Conservation (phyloP, 1,140 invertebrate species). For the Lepidotrigona ventralis region DNA sequence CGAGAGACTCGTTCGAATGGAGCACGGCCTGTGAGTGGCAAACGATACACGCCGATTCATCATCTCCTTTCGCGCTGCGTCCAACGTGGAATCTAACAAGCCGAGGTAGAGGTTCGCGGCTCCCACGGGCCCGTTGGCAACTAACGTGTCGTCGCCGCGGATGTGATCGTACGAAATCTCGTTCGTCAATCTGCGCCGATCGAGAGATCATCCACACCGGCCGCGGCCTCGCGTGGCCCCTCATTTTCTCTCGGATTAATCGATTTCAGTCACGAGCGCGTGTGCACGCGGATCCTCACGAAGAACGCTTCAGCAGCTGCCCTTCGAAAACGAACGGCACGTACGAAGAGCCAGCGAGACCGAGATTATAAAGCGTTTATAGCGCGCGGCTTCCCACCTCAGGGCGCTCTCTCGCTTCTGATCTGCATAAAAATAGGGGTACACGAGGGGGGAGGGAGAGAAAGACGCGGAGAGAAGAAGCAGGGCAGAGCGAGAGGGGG, state of each 20-base stretch:
- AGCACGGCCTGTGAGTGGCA: not conserved
- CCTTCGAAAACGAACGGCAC: slow-evolving; percentile 69
- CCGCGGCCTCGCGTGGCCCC: slow-evolving; percentile 28
- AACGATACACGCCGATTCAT: not conserved
- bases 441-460: slow-evolving; percentile 50
- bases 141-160: not conserved
- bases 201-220: slow-evolving; percentile 29
- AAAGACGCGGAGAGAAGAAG: slow-evolving; percentile 27
- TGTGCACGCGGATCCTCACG: slow-evolving; percentile 53
- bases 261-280: slow-evolving; percentile 65
- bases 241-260: slow-evolving; percentile 59
- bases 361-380: slow-evolving; percentile 78
- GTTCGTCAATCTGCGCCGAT: slow-evolving; percentile 59
- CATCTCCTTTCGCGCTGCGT: not conserved
- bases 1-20: not conserved
- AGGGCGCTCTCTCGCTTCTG: slow-evolving; percentile 73
- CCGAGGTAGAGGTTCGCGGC: not conserved
- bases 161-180: slow-evolving; percentile 37
- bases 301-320: slow-evolving; percentile 69
- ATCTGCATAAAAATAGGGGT: slow-evolving; percentile 79
- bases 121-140: not conserved
- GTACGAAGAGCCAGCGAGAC: slow-evolving; percentile 66
- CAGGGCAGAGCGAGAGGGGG: not conserved
- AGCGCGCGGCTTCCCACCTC: slow-evolving; percentile 76
- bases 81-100: not conserved